A percentile compares a stretch with the other conserved stretches of the same genome.
phyloP scores from a whole-genome alignment of 1,140 invertebrate species.

The Pissodes strobi region DNA sequence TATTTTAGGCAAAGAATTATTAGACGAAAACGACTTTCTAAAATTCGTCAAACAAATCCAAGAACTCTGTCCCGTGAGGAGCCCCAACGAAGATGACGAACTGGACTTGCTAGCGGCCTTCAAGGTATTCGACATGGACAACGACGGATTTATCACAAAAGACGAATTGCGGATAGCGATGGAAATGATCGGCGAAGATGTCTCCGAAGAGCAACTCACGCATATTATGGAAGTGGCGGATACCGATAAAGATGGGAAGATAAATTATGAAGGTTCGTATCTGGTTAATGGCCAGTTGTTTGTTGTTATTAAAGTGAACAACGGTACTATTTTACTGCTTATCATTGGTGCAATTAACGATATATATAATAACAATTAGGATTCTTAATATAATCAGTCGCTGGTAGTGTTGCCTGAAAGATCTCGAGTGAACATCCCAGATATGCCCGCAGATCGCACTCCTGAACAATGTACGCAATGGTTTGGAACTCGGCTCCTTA shows the following conservation, averaged over 20 bases:
- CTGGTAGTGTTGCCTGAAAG: too few species aligned
- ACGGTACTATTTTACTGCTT: too few species aligned
- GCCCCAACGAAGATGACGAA: conserved; percentile 66
- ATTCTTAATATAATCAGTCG: too few species aligned
- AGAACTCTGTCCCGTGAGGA: conserved; percentile 63
- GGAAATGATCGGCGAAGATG: conserved; percentile 76
- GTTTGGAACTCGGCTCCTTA: too few species aligned
- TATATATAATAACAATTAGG: too few species aligned
- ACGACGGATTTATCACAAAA: conserved; percentile 76
- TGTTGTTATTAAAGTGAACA: too few species aligned
- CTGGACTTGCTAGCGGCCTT: conserved; percentile 76
- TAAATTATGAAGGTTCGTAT: conserved; percentile 84
- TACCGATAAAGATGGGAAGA: conserved; percentile 74
- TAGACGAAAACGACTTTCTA: conserved; percentile 73
- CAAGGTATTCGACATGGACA: conserved; percentile 76
- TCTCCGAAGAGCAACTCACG: conserved; percentile 72
- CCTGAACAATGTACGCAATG: too few species aligned
- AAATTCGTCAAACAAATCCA: conserved; percentile 73
- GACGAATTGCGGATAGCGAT: conserved; percentile 75
- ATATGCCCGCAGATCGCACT: too few species aligned
- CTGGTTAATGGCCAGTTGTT: too few species aligned
- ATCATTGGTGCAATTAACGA: too few species aligned
- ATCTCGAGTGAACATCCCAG: too few species aligned
- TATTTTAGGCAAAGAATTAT: conserved; percentile 56
- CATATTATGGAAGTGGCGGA: conserved; percentile 73